These are phyloP conservation scores for Microcaecilia unicolor DNA, from an alignment of 2,797 vertebrate genomes.

Conservation along the genomic window DNA sequence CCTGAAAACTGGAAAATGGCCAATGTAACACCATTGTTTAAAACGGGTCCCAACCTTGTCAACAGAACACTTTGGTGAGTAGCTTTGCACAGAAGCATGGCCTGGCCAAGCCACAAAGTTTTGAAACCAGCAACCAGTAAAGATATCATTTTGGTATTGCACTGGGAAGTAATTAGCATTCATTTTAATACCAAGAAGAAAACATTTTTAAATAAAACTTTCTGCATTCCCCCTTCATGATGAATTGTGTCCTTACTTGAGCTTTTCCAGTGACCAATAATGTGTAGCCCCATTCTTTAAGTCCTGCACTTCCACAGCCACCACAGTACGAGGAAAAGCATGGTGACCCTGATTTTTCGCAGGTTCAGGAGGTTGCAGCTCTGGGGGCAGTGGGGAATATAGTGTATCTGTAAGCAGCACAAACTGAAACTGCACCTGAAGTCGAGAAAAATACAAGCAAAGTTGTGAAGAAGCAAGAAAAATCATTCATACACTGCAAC, in stretches of 20 bases:
- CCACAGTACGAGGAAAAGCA: constrained; percentile 87
- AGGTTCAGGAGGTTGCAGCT: constrained; percentile 71
- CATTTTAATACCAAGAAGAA: neutral
- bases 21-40: no score
- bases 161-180: no score
- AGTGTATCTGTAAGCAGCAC: constrained; percentile 90
- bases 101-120: no score
- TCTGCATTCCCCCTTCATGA: fast-evolving
- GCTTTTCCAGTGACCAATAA: constrained; percentile 96
- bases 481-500: no score
- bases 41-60: no score
- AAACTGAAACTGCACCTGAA: constrained; percentile 98
- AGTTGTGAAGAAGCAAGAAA: no score
- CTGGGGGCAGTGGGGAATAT: constrained; percentile 87
- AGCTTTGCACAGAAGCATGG: no score
- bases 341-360: constrained; percentile 63
- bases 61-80: no score
- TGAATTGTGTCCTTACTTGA: constrained; percentile 66
- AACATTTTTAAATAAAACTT: neutral
- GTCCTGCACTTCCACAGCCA: constrained; percentile 93
- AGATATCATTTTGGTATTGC: no score
- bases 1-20: no score
- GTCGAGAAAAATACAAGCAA: no score
- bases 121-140: no score
- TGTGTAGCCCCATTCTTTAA: constrained; percentile 94